phyloP scores from a whole-genome alignment of 2,888 invertebrate species.

The Koerneria pararmatus region DNA sequence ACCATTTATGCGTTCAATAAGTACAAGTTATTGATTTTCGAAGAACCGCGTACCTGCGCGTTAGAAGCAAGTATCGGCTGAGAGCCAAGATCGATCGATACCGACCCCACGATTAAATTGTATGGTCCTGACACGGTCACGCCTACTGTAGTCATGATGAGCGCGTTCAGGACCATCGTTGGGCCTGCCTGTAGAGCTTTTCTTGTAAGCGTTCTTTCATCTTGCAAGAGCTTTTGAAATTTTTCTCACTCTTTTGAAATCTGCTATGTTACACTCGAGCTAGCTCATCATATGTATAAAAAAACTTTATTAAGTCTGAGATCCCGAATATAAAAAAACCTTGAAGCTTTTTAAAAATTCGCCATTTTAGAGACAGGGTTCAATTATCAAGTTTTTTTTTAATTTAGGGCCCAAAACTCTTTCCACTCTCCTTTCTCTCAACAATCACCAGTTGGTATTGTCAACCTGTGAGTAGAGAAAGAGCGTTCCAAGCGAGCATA shows the following conservation, averaged over 20 bases:
- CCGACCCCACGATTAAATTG: constrained; percentile 64
- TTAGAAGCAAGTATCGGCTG: constrained; percentile 61
- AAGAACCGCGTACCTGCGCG: constrained; percentile 37
- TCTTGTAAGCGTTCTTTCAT: too few species aligned
- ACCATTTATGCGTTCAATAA: too few species aligned
- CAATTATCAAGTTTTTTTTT: too few species aligned
- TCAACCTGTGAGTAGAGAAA: constrained; percentile 46
- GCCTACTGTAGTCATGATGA: constrained; percentile 62
- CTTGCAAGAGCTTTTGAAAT: too few species aligned
- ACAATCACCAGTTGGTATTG: too few species aligned
- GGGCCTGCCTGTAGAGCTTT: constrained; percentile 49
- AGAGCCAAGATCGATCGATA: constrained; percentile 63
- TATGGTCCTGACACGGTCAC: constrained; percentile 63
- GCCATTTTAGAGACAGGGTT: not conserved
- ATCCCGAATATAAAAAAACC: not conserved
- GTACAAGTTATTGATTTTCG: too few species aligned
- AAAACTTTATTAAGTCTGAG: not conserved
- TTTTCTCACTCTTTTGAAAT: too few species aligned
- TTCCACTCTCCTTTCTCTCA: too few species aligned
- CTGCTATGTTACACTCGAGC: constrained; percentile 30
- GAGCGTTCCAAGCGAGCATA: constrained; percentile 47
- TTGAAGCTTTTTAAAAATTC: not conserved
- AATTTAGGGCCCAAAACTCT: too few species aligned
- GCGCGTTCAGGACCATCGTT: constrained; percentile 57
- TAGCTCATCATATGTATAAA: not conserved